phyloP scores from a whole-genome alignment of 2,797 vertebrate genomes.

The Artibeus jamaicensis region DNA sequence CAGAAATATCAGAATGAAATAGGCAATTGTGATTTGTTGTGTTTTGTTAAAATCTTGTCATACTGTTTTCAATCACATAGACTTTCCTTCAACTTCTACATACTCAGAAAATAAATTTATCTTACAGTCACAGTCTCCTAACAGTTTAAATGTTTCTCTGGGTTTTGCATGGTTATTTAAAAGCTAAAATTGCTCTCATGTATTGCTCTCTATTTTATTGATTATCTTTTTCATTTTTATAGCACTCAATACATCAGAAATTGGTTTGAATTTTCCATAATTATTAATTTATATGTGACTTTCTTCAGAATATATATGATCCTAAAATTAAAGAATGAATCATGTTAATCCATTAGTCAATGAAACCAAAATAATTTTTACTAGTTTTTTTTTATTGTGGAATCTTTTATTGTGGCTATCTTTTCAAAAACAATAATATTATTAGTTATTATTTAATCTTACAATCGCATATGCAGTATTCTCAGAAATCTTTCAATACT shows the following conservation, averaged over 20 bases:
- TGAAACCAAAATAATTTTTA: neutral
- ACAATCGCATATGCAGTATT: neutral
- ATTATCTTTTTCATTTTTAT: neutral
- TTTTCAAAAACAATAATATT: neutral
- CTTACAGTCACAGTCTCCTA: neutral
- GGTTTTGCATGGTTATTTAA: neutral
- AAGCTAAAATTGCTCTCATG: neutral
- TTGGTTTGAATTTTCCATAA: neutral
- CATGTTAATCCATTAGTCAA: neutral
- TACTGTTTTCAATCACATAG: neutral
- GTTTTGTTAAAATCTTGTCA: neutral
- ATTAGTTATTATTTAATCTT: neutral
- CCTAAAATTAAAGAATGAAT: neutral
- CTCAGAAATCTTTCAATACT: neutral
- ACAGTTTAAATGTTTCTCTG: neutral
- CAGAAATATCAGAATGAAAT: neutral
- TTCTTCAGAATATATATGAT: neutral
- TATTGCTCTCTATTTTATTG: neutral
- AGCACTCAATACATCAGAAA: neutral
- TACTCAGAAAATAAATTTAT: neutral
- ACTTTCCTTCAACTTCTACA: neutral
- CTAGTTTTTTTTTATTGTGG: neutral
- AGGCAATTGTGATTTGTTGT: neutral
- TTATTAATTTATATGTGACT: neutral
- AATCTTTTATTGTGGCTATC: neutral